A percentile compares a stretch with the other conserved stretches of the same genome.
These are phyloP conservation scores for Hipparchia semele DNA, from an alignment of 2,888 invertebrate genomes.

Conservation along the genomic window DNA sequence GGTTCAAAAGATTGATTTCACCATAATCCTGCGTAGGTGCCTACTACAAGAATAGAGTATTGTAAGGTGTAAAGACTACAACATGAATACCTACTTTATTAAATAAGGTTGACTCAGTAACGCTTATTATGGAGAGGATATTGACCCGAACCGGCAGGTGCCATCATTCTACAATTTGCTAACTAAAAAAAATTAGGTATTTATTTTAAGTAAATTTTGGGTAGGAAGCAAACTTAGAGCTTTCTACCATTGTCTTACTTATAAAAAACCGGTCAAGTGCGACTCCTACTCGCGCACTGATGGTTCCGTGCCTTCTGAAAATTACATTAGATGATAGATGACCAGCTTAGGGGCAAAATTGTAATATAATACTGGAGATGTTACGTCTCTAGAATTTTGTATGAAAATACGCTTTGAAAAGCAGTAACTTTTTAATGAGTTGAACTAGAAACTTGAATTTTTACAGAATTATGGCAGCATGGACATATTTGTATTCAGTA, in stretches of 20 bases:
- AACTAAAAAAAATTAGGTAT: conserved; percentile 35
- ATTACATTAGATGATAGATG: no score
- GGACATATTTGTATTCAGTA: no score
- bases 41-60: neutral
- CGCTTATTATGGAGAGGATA: conserved; percentile 42
- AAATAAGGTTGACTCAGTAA: conserved; percentile 44
- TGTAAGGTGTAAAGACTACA: conserved; percentile 2
- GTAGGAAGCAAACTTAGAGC: neutral
- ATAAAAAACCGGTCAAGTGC: neutral
- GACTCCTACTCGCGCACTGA: no score
- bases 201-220: conserved; percentile 10
- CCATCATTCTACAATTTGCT: conserved; percentile 40
- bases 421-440: no score
- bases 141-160: conserved; percentile 44
- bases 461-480: no score
- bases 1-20: no score
- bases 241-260: neutral
- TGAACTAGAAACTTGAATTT: no score
- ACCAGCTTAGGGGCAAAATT: no score
- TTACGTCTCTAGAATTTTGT: no score
- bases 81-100: conserved; percentile 33
- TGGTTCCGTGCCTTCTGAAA: no score
- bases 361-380: no score
- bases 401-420: no score
- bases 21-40: neutral